Conservation (phyloP, 2,888 invertebrate species). For the Neria commutata region DNA sequence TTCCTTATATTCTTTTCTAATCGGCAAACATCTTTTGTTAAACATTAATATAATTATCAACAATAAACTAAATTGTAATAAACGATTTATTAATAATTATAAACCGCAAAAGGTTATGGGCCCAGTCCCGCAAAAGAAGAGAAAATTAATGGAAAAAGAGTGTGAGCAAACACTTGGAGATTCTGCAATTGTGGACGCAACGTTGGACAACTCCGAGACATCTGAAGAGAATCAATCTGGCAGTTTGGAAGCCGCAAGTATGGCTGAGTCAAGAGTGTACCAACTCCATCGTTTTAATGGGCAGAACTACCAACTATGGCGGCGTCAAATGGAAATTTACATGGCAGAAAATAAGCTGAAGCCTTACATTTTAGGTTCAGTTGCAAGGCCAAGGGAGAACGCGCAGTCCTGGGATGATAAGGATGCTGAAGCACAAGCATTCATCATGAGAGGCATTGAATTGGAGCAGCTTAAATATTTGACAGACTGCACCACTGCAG, state of each 20-base stretch:
- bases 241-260: no score
- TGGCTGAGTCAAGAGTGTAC: conserved; percentile 10
- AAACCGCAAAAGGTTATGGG: no score
- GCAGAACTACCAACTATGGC: conserved; percentile 14
- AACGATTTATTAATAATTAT: no score
- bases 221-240: not conserved
- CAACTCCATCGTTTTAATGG: conserved; percentile 10
- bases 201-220: not conserved
- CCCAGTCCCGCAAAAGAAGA: no score
- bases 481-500: conserved; percentile 24
- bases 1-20: no score
- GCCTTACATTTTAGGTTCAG: conserved; percentile 18
- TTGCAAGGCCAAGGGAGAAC: conserved; percentile 2
- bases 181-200: not conserved
- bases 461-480: conserved; percentile 29
- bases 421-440: conserved; percentile 27
- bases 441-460: conserved; percentile 24
- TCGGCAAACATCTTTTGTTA: no score
- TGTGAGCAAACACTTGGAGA: no score
- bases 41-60: no score
- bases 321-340: conserved; percentile 17
- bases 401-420: conserved; percentile 21
- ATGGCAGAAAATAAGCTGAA: conserved; percentile 23
- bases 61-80: no score
- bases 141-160: no score